phyloP scores from a whole-genome alignment of 2,113 vertebrate genomes.

The Campylomormyrus tamandua region DNA sequence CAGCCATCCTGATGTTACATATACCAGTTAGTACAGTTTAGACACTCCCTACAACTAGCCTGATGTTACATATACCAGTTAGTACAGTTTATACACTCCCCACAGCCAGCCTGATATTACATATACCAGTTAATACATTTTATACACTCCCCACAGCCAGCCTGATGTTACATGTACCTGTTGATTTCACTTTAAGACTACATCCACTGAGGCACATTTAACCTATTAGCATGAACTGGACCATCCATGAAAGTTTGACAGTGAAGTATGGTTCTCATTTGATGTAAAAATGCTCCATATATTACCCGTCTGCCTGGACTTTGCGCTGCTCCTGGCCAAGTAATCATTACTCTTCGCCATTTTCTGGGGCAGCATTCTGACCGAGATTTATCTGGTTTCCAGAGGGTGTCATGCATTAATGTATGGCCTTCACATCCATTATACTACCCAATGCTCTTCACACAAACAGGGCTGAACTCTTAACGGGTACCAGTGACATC shows the following conservation, averaged over 20 bases:
- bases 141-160: background rate
- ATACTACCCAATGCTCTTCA: background rate
- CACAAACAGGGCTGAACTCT: background rate
- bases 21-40: too few relatives aligned
- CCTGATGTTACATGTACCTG: background rate
- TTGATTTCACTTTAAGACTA: background rate
- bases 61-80: background rate
- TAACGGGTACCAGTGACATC: background rate
- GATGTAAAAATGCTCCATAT: constrained; percentile 1
- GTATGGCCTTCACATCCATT: background rate
- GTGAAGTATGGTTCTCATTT: background rate
- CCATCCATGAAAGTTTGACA: background rate
- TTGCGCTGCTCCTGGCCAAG: background rate
- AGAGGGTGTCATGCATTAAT: constrained; percentile 1
- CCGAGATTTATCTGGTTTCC: background rate
- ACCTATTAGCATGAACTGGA: background rate
- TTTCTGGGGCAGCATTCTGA: background rate
- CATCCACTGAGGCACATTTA: background rate
- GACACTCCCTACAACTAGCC: too few relatives aligned
- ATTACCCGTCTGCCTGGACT: background rate
- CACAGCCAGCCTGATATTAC: background rate
- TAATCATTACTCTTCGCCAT: constrained; percentile 6
- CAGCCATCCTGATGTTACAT: too few relatives aligned
- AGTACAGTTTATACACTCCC: background rate
- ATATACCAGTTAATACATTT: background rate